Percentiles rank a stretch among this genome's conserved stretches.
Conservation (phyloP, 2,888 invertebrate genomes). For the Folsomia manolachei region DNA sequence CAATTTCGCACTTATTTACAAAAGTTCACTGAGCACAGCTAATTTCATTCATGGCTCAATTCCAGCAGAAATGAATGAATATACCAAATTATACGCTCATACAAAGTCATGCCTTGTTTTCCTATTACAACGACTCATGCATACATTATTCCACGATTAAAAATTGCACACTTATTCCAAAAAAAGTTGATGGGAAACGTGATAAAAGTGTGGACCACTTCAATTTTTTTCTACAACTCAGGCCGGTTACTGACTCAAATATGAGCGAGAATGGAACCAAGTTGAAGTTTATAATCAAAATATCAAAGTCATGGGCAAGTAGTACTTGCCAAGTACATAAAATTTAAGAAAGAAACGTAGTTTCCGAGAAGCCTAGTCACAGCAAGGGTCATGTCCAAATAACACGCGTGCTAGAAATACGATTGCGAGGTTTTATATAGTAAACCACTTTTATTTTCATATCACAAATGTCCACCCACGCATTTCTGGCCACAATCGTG, state of each 20-base stretch:
- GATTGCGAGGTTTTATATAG: too few relatives aligned
- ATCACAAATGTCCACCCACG: not conserved
- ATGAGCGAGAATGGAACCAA: too few relatives aligned
- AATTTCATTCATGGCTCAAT: not conserved
- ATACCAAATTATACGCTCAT: not conserved
- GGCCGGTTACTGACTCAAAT: too few relatives aligned
- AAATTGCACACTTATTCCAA: not conserved
- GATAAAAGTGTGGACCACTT: too few relatives aligned
- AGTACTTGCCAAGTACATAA: too few relatives aligned
- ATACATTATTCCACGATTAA: not conserved
- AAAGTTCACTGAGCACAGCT: not conserved
- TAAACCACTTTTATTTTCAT: not conserved
- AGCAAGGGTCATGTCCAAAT: too few relatives aligned
- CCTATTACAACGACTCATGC: too few relatives aligned
- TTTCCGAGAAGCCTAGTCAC: too few relatives aligned
- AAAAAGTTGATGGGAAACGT: not conserved
- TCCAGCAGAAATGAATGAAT: not conserved
- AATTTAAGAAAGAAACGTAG: too few relatives aligned
- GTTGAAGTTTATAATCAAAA: not conserved
- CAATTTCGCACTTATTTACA: not conserved
- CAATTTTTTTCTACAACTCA: not conserved
- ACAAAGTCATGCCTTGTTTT: too few relatives aligned
- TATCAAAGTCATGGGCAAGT: not conserved
- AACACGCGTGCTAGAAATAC: too few relatives aligned
- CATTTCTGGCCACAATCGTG: not conserved